Conservation (phyloP, 2,113 vertebrate genomes). For the Acrocephalus arundinaceus region DNA sequence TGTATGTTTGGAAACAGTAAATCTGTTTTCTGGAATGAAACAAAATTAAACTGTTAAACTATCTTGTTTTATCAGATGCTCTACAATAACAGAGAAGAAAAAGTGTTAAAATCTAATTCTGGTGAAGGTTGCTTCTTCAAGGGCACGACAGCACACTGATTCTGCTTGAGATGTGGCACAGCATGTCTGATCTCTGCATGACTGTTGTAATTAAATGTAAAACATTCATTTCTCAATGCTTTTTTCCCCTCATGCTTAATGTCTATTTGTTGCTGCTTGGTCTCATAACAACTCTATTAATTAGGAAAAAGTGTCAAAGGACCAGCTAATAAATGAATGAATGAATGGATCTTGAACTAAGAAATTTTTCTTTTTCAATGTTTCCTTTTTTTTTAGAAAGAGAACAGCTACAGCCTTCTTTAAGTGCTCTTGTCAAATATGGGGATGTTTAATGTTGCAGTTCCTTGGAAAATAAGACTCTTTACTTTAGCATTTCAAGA, state of each 20-base stretch:
- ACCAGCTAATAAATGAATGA: neutral
- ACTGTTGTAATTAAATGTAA: conserved; percentile 6
- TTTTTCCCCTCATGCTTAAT: neutral
- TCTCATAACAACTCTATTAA: conserved; percentile 4
- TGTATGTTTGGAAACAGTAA: neutral
- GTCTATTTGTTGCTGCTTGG: neutral
- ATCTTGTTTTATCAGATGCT: neutral
- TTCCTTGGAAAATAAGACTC: neutral
- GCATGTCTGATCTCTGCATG: neutral
- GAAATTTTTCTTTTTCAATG: neutral
- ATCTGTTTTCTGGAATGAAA: neutral
- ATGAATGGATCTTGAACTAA: neutral
- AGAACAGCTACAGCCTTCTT: neutral
- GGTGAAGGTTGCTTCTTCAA: neutral
- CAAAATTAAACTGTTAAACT: neutral
- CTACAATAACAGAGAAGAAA: neutral
- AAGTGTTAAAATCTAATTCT: neutral
- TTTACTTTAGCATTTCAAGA: neutral
- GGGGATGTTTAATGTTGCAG: neutral
- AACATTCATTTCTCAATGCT: neutral
- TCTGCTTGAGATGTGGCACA: neutral
- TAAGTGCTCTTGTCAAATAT: neutral
- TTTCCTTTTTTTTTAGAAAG: neutral
- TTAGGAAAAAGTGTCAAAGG: conserved; percentile 2
- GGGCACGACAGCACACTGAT: rapidly evolving